Evolutionary conservation across 2,797 vertebrate genomes (phyloP).

Genomic region (Graptemys geographica): DNA sequence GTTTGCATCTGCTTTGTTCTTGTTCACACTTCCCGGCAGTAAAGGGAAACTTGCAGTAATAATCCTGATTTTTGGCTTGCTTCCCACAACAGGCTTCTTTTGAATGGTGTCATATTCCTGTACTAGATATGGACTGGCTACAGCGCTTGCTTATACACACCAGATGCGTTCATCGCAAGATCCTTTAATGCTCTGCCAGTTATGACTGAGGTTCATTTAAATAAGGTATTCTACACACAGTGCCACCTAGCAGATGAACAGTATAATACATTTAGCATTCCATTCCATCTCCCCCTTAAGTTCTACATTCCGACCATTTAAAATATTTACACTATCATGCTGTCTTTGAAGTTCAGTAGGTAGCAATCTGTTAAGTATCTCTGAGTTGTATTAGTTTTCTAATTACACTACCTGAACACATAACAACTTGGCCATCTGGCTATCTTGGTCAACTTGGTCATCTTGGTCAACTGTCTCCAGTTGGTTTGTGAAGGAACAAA

Average conservation of each 20-base stretch:
- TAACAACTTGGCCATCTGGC: background rate
- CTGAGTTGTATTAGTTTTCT: background rate
- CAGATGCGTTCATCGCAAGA: background rate
- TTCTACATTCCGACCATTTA: background rate
- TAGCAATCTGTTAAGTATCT: background rate
- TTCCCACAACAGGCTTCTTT: background rate
- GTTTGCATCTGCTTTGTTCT: constrained; percentile 35
- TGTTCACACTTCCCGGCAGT: constrained; percentile 21
- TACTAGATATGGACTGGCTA: background rate
- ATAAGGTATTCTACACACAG: background rate
- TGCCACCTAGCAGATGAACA: background rate
- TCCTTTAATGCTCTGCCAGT: background rate
- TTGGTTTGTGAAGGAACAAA: background rate
- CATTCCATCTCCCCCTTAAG: background rate
- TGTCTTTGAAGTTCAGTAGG: background rate
- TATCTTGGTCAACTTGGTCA: background rate
- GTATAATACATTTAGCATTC: background rate
- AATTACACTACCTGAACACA: rapidly evolving
- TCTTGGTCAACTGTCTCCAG: background rate
- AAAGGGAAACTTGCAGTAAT: background rate
- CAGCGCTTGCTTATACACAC: background rate
- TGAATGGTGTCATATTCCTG: background rate
- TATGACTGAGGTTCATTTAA: background rate
- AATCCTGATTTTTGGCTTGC: background rate
- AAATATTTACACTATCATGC: background rate